Evolutionary conservation across 2,113 vertebrate species (phyloP).

Genomic region (Eupsittula cactorum): DNA sequence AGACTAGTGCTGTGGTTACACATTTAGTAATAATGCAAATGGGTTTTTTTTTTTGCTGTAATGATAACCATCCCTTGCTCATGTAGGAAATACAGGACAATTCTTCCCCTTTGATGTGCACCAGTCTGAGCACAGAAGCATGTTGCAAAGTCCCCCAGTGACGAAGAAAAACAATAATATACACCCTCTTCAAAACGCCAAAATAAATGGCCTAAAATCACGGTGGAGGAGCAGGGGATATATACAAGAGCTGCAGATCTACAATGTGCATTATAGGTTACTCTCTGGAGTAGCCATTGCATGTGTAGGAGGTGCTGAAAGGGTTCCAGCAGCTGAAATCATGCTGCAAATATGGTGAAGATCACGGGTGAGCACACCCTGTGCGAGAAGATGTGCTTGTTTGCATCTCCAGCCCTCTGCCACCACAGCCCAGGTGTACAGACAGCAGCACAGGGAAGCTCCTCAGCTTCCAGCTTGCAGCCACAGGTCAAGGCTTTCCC

Average conservation of each 20-base stretch:
- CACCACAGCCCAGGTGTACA: background rate
- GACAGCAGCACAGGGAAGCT: background rate
- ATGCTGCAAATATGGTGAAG: background rate
- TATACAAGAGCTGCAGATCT: background rate
- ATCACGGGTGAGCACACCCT: background rate
- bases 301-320: background rate
- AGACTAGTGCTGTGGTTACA: background rate
- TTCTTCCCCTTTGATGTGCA: background rate
- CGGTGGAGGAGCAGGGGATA: background rate
- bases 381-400: accelerated
- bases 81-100: background rate
- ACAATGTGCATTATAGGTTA: background rate
- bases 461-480: background rate
- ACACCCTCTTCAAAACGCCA: background rate
- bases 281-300: background rate
- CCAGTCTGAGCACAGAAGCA: no score
- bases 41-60: accelerated
- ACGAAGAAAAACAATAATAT: background rate
- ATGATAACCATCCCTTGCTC: background rate
- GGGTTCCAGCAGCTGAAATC: background rate
- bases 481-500: background rate
- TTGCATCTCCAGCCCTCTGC: background rate
- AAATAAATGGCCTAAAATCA: background rate
- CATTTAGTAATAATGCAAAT: background rate
- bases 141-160: background rate